Percentiles rank a stretch among this genome's conserved stretches.
Conservation (phyloP, 2,797 vertebrate species). For the Tapera naevia region DNA sequence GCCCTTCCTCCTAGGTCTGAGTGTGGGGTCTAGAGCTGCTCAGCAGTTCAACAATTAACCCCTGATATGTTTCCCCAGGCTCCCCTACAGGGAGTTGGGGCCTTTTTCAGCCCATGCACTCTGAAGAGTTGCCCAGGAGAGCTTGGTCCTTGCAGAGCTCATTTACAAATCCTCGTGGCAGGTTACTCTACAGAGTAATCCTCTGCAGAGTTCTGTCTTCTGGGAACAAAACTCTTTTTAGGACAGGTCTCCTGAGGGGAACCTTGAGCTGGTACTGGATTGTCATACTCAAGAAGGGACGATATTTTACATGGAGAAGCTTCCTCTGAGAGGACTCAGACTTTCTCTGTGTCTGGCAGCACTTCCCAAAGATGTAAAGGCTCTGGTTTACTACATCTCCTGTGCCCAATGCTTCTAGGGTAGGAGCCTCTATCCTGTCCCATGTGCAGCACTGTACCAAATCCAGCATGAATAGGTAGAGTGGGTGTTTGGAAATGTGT, state of each 20-base stretch:
- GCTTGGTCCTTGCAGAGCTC: neutral
- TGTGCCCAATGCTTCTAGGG: neutral
- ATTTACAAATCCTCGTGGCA: neutral
- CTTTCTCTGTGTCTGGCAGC: neutral
- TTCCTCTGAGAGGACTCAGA: neutral
- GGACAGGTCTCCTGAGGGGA: neutral
- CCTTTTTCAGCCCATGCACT: slow-evolving; percentile 13
- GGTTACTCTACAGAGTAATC: neutral
- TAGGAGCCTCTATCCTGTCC: neutral
- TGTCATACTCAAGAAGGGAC: neutral
- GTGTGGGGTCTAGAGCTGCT: neutral
- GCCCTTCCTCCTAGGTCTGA: accelerated
- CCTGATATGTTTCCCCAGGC: neutral
- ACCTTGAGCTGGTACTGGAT: neutral
- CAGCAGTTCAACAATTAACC: neutral
- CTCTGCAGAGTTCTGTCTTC: neutral
- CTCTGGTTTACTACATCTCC: neutral
- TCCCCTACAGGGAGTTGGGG: neutral
- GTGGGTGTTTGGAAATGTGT: neutral
- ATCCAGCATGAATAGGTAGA: neutral
- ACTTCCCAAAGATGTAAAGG: neutral
- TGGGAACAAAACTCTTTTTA: neutral
- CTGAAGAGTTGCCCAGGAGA: neutral
- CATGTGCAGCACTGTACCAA: neutral
- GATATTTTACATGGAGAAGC: neutral